A percentile compares a stretch with the other conserved stretches of the same genome.
Conservation (phyloP, 2,888 invertebrate species). For the Phaonia tiefii region DNA sequence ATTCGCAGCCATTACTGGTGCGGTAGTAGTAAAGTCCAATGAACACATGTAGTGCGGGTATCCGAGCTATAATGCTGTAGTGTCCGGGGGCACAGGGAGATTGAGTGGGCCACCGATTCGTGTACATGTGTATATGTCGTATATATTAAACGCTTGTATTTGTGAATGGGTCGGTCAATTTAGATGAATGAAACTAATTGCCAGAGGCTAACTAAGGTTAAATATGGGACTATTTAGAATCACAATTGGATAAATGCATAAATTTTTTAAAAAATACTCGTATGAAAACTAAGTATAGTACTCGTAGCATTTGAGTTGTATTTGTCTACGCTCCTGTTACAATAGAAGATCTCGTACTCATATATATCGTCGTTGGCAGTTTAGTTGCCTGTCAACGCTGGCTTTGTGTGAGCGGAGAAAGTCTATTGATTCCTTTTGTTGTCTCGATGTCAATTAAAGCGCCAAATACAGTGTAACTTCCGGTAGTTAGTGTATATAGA, state of each 20-base stretch:
- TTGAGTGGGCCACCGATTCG: not conserved
- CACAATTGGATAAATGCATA: conserved; percentile 64
- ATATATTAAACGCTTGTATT: not conserved
- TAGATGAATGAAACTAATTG: conserved; percentile 69
- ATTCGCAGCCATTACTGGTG: not conserved
- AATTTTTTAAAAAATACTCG: too few relatives aligned
- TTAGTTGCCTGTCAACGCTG: not conserved
- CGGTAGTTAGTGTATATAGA: conserved; percentile 45
- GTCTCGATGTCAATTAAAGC: conserved; percentile 48
- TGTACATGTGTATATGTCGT: conserved; percentile 6
- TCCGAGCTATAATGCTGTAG: not conserved
- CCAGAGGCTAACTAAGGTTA: conserved; percentile 79
- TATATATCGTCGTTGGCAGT: not conserved
- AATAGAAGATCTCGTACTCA: too few relatives aligned
- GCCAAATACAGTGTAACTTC: conserved; percentile 60
- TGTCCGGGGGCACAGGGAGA: too few relatives aligned
- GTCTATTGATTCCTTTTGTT: conserved; percentile 46
- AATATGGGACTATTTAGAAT: conserved; percentile 75
- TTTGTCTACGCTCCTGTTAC: too few relatives aligned
- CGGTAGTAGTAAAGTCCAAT: conserved; percentile 13
- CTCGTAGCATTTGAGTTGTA: too few relatives aligned
- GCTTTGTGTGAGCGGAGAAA: conserved; percentile 48
- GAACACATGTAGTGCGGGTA: not conserved
- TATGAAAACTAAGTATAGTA: too few relatives aligned
- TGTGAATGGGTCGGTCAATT: conserved; percentile 52